Evolutionary conservation across 2,888 invertebrate genomes (phyloP).

Genomic region (Leptinotarsa tumamoca): DNA sequence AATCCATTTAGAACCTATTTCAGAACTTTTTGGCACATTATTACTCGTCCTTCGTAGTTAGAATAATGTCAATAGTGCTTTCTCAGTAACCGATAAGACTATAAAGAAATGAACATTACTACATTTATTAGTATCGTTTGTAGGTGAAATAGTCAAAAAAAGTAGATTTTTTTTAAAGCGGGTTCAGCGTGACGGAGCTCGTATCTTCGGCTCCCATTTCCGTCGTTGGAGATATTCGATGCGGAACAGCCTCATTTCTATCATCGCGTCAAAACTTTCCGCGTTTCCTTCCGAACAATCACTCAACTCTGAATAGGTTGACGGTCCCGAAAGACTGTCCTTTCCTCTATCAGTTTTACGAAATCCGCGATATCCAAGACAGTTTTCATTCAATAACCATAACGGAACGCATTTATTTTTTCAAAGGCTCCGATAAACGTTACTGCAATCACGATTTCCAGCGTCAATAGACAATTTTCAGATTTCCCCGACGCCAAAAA

Average conservation of each 20-base stretch:
- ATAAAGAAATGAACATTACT: no score
- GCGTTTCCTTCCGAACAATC: neutral
- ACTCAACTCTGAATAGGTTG: neutral
- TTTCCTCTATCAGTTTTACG: neutral
- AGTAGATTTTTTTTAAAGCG: no score
- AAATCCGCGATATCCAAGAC: constrained; percentile 1
- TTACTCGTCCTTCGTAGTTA: no score
- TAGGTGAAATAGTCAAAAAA: no score
- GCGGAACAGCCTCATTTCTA: neutral
- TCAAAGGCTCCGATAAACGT: constrained; percentile 27
- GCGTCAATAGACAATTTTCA: constrained; percentile 28
- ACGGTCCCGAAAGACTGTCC: neutral
- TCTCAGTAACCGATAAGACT: no score
- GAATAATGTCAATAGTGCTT: no score
- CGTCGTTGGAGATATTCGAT: neutral
- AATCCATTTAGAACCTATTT: no score
- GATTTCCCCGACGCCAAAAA: constrained; percentile 37
- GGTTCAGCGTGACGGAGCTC: no score
- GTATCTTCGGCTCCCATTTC: neutral
- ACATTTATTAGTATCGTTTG: no score
- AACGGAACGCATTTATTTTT: constrained; percentile 28
- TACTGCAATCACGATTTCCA: constrained; percentile 27
- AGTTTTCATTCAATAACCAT: constrained; percentile 16
- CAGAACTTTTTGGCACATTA: no score
- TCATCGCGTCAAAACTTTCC: neutral